Base-by-base conservation (phyloP, 2,113 vertebrate species). In the Clinocottus analis region DNA sequence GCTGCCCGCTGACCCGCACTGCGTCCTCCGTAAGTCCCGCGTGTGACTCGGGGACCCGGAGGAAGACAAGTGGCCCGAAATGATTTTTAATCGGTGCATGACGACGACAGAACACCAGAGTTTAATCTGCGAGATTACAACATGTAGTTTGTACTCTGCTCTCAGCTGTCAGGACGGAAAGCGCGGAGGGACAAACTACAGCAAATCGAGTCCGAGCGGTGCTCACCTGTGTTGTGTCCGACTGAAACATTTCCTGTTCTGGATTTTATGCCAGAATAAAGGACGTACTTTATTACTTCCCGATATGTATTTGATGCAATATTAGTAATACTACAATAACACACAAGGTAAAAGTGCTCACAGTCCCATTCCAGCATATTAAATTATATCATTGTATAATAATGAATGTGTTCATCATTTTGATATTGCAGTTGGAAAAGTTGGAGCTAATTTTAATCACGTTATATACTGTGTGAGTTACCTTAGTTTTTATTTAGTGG, bases 21-120 rank as follows among this genome's bases (percentile, higher is more conserved):
- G 47, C 0, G 64, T 0, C 12, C 61, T 0, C 51, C 55, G 0
- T 0, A 90, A 0, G 0, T 35, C 65, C 72, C 39, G 47, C 0
- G 10, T 8, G 29, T 0, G 3, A 2, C 17, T 59, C 1, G 71
- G 2, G 37, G 72, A 11, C 0, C 64, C 61, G 16, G 61, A 0
- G 23, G 58, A 75, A 7, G 2, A 2, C 84, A 92, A 3, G 61
- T 91, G 91, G 17, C 90, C 85, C 1, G 89, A 89, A 4, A 92
- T 67, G 0, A 89, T 5, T n/a, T 80, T 81, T 1, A 92, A 51
- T 8, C 90, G 56, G 31, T 70, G 64, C 91, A 92, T 90, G 0
- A 0, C 0, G 59, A 4, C 13, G 25, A 1, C 0, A 0, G 23
- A 69, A 27, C 5, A 13, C 1, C 21, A 0, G 17, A 4, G 9